These are phyloP conservation scores for Morinoia aosen DNA, from an alignment of 2,888 invertebrate genomes.

Conservation along the genomic window DNA sequence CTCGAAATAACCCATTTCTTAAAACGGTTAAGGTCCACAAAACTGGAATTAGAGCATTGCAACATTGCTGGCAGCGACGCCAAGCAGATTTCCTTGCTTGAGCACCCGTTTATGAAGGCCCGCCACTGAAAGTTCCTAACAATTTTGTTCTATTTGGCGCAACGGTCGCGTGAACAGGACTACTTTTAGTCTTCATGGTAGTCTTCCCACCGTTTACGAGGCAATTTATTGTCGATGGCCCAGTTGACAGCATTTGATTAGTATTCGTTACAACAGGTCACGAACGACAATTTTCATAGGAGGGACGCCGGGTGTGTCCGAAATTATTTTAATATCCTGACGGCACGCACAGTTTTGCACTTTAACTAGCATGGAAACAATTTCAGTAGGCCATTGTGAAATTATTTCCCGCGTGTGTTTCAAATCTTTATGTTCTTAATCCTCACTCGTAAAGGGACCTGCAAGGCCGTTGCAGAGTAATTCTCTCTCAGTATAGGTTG, in stretches of 20 bases:
- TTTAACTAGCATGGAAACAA: neutral
- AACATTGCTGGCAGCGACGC: neutral
- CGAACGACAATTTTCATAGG: neutral
- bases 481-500: neutral
- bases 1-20: neutral
- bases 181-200: neutral
- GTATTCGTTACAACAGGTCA: slow-evolving; percentile 20
- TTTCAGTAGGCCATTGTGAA: neutral
- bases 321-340: neutral
- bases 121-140: neutral
- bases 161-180: slow-evolving; percentile 13
- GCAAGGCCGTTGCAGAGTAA: neutral
- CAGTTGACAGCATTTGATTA: slow-evolving; percentile 26
- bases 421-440: slow-evolving; percentile 3
- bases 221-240: neutral
- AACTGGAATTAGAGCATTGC: neutral
- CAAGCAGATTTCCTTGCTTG: neutral
- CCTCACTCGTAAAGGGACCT: neutral
- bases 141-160: neutral
- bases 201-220: slow-evolving; percentile 25
- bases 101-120: neutral
- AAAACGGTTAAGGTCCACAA: neutral
- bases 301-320: neutral
- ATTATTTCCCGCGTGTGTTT: neutral
- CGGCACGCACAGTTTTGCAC: neutral